Percentiles rank a stretch among this genome's conserved stretches.
These are phyloP conservation scores for Cotesia vestalis DNA, from an alignment of 1,140 invertebrate species.

Conservation along the genomic window DNA sequence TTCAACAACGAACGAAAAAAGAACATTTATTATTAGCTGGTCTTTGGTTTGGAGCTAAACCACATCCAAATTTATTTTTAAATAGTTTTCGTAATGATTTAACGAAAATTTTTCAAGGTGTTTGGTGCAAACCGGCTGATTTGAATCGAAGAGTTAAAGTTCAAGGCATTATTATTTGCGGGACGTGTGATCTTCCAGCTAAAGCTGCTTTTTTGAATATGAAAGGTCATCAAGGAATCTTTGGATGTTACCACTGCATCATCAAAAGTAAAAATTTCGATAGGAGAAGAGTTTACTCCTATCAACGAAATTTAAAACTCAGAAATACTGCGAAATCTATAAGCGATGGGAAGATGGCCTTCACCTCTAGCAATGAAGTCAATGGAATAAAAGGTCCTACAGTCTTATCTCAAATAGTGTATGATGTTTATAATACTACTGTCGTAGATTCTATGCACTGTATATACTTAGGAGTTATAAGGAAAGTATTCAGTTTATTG, in stretches of 20 bases:
- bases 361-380: background rate
- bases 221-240: background rate
- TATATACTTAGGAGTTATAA: constrained; percentile 11
- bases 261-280: constrained; percentile 4
- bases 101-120: background rate
- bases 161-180: background rate
- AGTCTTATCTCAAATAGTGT: background rate
- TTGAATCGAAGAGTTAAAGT: background rate
- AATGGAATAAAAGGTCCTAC: constrained; percentile 15
- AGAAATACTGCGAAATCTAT: background rate
- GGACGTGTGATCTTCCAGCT: background rate
- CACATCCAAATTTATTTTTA: background rate
- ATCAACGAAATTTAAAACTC: background rate
- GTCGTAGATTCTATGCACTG: constrained; percentile 19
- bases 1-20: background rate
- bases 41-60: background rate
- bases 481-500: constrained; percentile 10
- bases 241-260: background rate
- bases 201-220: constrained; percentile 7
- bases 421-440: constrained; percentile 1
- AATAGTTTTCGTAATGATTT: background rate
- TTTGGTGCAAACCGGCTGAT: background rate
- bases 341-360: background rate
- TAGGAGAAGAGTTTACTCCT: background rate
- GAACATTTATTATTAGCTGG: background rate